A percentile compares a stretch with the other conserved stretches of the same genome.
Conservation (phyloP, 1,140 invertebrate genomes). For the Telenomus remus region DNA sequence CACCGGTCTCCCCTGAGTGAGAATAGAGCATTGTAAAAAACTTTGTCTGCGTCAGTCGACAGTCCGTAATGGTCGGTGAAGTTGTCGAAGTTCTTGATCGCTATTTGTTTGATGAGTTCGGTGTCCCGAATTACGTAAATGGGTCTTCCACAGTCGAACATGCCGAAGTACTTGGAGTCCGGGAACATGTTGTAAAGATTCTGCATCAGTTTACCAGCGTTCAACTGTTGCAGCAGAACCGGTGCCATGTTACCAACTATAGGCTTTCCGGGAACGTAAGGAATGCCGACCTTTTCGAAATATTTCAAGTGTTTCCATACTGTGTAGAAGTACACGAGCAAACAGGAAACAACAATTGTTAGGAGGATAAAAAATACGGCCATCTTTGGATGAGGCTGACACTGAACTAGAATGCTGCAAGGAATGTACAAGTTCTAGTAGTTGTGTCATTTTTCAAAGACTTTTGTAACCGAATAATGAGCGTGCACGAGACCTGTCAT, state of each 20-base stretch:
- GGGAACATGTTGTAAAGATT: slow-evolving; percentile 26
- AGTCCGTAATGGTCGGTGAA: slow-evolving; percentile 77
- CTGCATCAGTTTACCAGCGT: slow-evolving; percentile 4
- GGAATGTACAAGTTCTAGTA: background rate
- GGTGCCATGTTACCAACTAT: slow-evolving; percentile 36
- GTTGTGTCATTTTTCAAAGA: too few species aligned
- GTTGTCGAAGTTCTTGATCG: slow-evolving; percentile 80
- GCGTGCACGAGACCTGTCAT: too few species aligned
- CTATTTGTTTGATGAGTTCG: slow-evolving; percentile 78
- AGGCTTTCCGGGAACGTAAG: slow-evolving; percentile 20
- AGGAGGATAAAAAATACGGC: slow-evolving; percentile 2
- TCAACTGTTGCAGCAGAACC: slow-evolving; percentile 10
- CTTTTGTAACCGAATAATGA: too few species aligned
- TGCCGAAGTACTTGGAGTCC: slow-evolving; percentile 70
- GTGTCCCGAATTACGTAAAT: slow-evolving; percentile 78
- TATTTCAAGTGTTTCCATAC: slow-evolving; percentile 8
- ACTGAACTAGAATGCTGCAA: background rate
- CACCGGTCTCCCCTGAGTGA: slow-evolving; percentile 74
- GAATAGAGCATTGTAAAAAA: slow-evolving; percentile 75
- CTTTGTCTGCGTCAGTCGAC: slow-evolving; percentile 69
- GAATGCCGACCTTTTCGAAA: slow-evolving; percentile 35
- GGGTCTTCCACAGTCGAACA: slow-evolving; percentile 76
- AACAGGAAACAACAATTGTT: background rate
- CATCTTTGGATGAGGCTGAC: background rate
- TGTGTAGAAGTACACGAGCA: slow-evolving; percentile 12